Evolutionary conservation across 2,888 invertebrate species (phyloP), one percentile per base, ranked within the genome.

Genomic region (Ceriagrion tenellum): DNA sequence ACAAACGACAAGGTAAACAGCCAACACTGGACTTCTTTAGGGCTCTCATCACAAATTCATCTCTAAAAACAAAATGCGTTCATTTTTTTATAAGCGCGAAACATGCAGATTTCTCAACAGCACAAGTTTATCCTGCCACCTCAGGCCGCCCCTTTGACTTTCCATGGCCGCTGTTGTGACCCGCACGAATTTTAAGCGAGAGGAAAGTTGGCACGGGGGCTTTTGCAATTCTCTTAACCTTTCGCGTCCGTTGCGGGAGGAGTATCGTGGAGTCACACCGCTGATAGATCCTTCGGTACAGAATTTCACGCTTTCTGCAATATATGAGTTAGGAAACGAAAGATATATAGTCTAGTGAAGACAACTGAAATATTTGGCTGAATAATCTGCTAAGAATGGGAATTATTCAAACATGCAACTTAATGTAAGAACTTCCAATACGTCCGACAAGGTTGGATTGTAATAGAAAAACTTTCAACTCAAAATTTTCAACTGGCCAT

Each of bases 161-260:
- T 30, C 26, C 74, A 10, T 35, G 74, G n/a, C 74, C 81, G 16
- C 81, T 1, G 30, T 35, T 26, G 81, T 81, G 81, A 81, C 81
- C 81, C 35, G 81, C 30, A 81, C 81, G 35, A 81, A 81, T 81
- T 81, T 81, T 23, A 81, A 81, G 30, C 81, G 4, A 81, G 16
- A 81, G 81, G 81, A 81, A 81, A 81, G 81, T 35, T 81, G 26
- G 30, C 30, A 26, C 81, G 81, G 35, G 26, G 81, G 18, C 30
- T 81, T 81, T 35, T 81, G 81, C 81, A 81, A 81, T 35, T 23
- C 35, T 81, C 26, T 30, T 81, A 81, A 81, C 81, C 81, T 81
- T 81, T 30, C 47, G 81, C 81, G 35, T 35, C 81, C 35, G 26
- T 35, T 30, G 30, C 16, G 35, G 0, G 81, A 30, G 30, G 13